Evolutionary conservation across 1,140 invertebrate genomes (phyloP), one percentile per base, ranked within the genome.

Genomic region (Thaumetopoea pityocampa): DNA sequence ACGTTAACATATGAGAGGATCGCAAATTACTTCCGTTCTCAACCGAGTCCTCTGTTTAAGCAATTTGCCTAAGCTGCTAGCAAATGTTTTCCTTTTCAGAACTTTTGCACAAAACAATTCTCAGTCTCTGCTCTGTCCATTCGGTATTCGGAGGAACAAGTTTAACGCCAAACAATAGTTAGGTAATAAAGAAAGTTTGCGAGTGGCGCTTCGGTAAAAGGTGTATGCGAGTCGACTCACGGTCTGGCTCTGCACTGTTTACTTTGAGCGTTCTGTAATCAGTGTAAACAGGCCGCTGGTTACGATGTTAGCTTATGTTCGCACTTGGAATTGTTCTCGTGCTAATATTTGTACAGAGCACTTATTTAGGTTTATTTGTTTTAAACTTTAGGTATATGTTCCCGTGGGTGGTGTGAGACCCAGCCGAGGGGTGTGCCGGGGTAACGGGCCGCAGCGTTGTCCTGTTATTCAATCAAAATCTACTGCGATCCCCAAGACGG

Each of bases 161-260:
- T 77, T 77, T 61, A 55, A 68, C 60, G 71, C 57, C 62, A 68
- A 74, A 77, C 72, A 79, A 79, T 82, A 69, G 78, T 71, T 70
- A 57, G 61, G 43, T 62, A 67, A 73, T 71, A 78, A 80, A 80
- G 76, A 78, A 79, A 80, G 66, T 74, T 74, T 36, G 37, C 5
- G 27, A 34, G 10, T 30, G 42, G 48, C 52, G 56, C 62, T 67
- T 51, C 44, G 55, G 51, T n/a, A 46, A 47, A 47, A 49, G 48
- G 59, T 73, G 56, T 66, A 54, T 66, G 63, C 57, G 54, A 47
- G 61, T 52, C 51, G 58, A 54, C 51, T 61, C 52, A 49, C 15
- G 38, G 27, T 28, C 28, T 34, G 8, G n/a, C 37, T 40, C 16
- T 34, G 30, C 24, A 19, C 26, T 20, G 10, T 26, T 37, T 38